A percentile compares a stretch with the other conserved stretches of the same genome.
Conservation (phyloP, 2,888 invertebrate genomes). For the Lobophora halterata region DNA sequence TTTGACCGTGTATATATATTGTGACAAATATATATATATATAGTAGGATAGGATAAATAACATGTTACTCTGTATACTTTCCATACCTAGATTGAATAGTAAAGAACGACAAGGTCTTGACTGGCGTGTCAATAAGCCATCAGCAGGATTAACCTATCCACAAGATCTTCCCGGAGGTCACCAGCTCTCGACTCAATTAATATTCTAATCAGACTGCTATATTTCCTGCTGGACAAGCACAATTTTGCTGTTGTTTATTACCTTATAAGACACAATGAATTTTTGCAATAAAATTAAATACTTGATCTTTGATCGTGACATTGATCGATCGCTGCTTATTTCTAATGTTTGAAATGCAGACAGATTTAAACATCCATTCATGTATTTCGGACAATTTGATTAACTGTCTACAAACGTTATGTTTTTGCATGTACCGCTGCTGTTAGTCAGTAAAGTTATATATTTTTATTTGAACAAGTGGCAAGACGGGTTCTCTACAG, state of each 20-base stretch:
- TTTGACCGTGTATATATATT: too few relatives aligned
- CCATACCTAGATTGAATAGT: too few relatives aligned
- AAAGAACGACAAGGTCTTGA: not conserved
- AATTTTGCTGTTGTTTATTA: conserved; percentile 19
- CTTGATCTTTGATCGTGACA: not conserved
- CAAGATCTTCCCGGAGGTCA: conserved; percentile 37
- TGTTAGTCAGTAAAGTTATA: too few relatives aligned
- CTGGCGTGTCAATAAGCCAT: conserved; percentile 7
- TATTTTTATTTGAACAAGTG: too few relatives aligned
- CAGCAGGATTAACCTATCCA: conserved; percentile 24
- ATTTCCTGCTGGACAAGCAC: conserved; percentile 34
- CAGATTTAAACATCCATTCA: not conserved
- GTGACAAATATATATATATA: too few relatives aligned
- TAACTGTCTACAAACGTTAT: too few relatives aligned
- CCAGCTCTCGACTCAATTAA: conserved; percentile 33
- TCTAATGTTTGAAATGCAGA: not conserved
- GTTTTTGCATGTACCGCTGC: too few relatives aligned
- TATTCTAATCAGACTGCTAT: conserved; percentile 39
- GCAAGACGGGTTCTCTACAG: too few relatives aligned
- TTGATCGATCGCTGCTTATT: conserved; percentile 2
- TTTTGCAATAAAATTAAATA: conserved; percentile 16
- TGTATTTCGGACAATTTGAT: too few relatives aligned
- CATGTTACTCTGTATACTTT: too few relatives aligned
- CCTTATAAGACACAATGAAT: conserved; percentile 12
- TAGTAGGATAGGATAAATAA: too few relatives aligned